Conservation (phyloP, 1,140 invertebrate genomes). For the Coptotermes formosanus region DNA sequence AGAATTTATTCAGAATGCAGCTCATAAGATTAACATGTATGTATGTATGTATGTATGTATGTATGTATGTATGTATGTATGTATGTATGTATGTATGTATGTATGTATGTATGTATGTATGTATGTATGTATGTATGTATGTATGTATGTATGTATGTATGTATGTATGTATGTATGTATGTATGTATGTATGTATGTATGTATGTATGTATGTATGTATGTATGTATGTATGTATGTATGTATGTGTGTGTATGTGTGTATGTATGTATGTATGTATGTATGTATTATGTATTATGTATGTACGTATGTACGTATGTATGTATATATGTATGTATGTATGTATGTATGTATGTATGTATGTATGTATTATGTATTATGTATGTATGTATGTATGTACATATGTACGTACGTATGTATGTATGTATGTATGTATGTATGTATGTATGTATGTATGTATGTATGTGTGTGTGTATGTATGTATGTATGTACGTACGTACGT, state of each 20-base stretch:
- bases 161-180: conserved; percentile 22
- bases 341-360: conserved; percentile 35
- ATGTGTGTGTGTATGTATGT: no score
- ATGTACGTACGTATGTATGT: conserved; percentile 11
- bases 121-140: conserved; percentile 20
- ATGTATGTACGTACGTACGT: no score
- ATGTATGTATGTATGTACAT: conserved; percentile 34
- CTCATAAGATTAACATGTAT: no score
- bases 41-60: no score
- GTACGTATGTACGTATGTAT: no score
- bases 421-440: background rate
- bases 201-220: conserved; percentile 14
- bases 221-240: background rate
- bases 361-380: conserved; percentile 33
- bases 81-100: background rate
- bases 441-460: no score
- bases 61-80: conserved; percentile 4
- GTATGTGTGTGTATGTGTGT: conserved; percentile 31
- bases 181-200: conserved; percentile 22
- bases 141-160: conserved; percentile 21
- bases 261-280: conserved; percentile 24
- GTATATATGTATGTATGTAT: conserved; percentile 22
- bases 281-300: background rate
- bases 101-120: background rate
- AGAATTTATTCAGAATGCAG: no score